Percentiles rank a stretch among this genome's conserved stretches.
Conservation (phyloP, 2,113 vertebrate genomes). For the Corydoras maculifer region DNA sequence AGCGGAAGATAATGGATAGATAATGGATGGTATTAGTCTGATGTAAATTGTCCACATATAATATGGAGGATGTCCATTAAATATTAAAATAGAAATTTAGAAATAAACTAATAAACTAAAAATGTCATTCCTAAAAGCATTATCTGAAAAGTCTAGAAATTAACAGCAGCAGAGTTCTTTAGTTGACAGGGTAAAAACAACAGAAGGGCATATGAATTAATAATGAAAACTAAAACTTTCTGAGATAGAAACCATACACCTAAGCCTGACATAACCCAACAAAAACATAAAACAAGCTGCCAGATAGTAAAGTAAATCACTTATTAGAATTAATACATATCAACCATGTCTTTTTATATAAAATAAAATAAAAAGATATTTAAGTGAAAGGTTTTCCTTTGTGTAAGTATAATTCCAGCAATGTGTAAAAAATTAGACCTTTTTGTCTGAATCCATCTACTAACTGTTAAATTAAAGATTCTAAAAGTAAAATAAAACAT, state of each 20-base stretch:
- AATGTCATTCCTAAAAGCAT: background rate
- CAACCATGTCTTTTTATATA: too few species aligned
- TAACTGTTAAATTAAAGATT: too few species aligned
- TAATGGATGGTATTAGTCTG: too few species aligned
- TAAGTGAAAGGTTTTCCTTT: background rate
- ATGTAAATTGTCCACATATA: too few species aligned
- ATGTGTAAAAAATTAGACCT: too few species aligned
- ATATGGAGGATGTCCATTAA: too few species aligned
- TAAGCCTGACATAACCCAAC: conserved; percentile 1
- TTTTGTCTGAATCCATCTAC: too few species aligned
- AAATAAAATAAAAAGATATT: background rate
- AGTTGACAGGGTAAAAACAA: conserved; percentile 2
- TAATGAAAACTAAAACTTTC: conserved; percentile 19
- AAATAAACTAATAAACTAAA: too few species aligned
- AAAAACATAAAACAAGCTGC: background rate
- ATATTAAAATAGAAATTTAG: too few species aligned
- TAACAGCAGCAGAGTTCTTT: conserved; percentile 4
- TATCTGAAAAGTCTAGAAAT: conserved; percentile 6
- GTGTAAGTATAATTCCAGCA: too few species aligned
- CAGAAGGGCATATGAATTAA: conserved; percentile 15
- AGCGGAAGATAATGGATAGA: too few species aligned
- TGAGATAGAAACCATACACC: background rate
- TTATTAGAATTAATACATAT: background rate
- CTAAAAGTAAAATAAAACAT: too few species aligned
- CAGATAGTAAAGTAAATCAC: background rate